Evolutionary conservation across 2,113 vertebrate species (phyloP), one percentile per base, ranked within the genome.

Genomic region (Alethe diademata): DNA sequence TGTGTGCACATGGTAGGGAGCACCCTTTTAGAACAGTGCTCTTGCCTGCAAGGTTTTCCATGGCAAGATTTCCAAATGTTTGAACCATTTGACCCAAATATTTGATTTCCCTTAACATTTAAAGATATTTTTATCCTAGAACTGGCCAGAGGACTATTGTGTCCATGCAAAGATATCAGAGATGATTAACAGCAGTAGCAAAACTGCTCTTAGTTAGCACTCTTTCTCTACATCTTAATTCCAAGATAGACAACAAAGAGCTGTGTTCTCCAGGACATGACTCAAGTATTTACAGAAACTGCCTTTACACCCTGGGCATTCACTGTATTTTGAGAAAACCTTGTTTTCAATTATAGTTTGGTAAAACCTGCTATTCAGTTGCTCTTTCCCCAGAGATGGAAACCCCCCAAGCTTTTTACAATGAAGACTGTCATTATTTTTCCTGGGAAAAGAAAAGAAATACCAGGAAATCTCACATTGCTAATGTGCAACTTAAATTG

Each of bases 251-350:
- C 43, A 88, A 88, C 0, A 1, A 76, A 54, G 92, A 95, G 54
- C 54, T 74, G 71, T 71, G 79, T 86, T 94, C 54, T 93, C 79
- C 51, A 83, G 38, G 53, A 81, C 33, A 54, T 5, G 18, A 89
- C 57, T 90, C 78, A 90, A 79, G 45, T 87, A 88, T 84, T 91
- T 95, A 91, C 58, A 96, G 71, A 93, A 93, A 85, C 69, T 86
- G 48, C 60, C 83, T 87, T 92, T 92, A 92, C 53, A 90, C n/a
- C 74, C 51, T 11, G 61, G 76, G 74, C 90, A 88, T 88, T 88
- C 62, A 76, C 78, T 31, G 47, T 82, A 73, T 85, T 95, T 93
- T 69, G 38, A 93, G 72, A 94, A 86, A 91, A 71, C 17, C 91
- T 88, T 82, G 38, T 53, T 93, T 92, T 72, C 80, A 92, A 82